These are phyloP conservation scores for Loris lydekkerianus DNA, from an alignment of 2,797 vertebrate genomes.

Conservation along the genomic window DNA sequence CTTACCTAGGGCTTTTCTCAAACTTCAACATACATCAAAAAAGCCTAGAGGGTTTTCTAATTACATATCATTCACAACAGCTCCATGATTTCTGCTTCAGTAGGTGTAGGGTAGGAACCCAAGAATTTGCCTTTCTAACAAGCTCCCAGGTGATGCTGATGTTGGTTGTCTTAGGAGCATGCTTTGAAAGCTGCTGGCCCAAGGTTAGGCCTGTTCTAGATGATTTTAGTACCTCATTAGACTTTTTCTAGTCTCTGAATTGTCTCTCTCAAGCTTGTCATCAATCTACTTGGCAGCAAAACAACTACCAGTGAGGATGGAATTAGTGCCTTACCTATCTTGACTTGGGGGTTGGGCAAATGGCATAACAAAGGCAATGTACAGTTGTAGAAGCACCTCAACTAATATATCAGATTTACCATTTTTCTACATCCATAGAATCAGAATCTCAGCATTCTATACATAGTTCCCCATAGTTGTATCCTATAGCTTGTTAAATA, in stretches of 20 bases:
- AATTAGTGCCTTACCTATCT: background rate
- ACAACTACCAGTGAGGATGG: background rate
- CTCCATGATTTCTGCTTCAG: background rate
- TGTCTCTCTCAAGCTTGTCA: background rate
- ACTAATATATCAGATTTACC: background rate
- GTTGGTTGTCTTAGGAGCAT: background rate
- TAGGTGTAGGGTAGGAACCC: background rate
- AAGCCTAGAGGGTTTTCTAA: background rate
- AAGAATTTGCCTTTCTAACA: background rate
- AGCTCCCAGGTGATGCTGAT: background rate
- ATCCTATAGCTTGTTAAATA: background rate
- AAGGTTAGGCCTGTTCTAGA: background rate
- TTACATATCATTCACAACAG: background rate
- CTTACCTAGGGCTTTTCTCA: background rate
- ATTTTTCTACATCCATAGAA: background rate
- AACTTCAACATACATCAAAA: background rate
- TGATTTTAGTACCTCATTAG: background rate
- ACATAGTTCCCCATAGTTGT: background rate
- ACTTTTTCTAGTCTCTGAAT: slow-evolving; percentile 8
- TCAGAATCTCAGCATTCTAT: background rate
- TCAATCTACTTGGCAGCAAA: background rate
- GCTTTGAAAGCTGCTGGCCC: background rate
- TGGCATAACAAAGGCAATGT: background rate
- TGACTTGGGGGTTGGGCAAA: background rate
- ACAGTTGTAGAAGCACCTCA: background rate